Evolutionary conservation across 2,888 invertebrate genomes (phyloP).

Genomic region (Zygogramma bicolorata): DNA sequence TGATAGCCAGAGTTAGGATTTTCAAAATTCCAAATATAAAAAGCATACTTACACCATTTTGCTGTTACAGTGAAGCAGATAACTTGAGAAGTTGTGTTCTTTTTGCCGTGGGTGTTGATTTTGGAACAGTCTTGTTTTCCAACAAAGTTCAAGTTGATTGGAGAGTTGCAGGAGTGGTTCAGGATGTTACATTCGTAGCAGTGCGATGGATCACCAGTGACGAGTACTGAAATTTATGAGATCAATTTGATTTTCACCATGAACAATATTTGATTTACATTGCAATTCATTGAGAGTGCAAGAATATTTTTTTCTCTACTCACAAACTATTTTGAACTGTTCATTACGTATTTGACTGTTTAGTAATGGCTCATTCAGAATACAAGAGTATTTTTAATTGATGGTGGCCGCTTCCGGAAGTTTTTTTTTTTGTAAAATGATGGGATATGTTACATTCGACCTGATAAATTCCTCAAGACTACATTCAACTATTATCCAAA

Average conservation of each 20-base stretch:
- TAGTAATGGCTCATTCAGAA: no score
- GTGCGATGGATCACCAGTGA: constrained; percentile 7
- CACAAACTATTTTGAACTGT: no score
- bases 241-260: background rate
- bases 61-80: constrained; percentile 21
- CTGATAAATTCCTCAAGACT: no score
- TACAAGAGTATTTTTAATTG: no score
- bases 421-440: no score
- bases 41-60: constrained; percentile 9
- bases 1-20: no score
- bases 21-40: no score
- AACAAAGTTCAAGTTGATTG: background rate
- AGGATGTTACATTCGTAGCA: constrained; percentile 25
- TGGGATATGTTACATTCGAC: no score
- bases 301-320: no score
- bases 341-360: no score
- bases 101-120: background rate
- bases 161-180: constrained; percentile 11
- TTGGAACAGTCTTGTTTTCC: constrained; percentile 11
- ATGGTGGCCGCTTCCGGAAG: no score
- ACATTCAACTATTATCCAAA: no score
- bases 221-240: constrained; percentile 10
- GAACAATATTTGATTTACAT: background rate
- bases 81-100: constrained; percentile 6
- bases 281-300: background rate